phyloP scores from a whole-genome alignment of 2,888 invertebrate genomes.

The Eupithecia vulgata region DNA sequence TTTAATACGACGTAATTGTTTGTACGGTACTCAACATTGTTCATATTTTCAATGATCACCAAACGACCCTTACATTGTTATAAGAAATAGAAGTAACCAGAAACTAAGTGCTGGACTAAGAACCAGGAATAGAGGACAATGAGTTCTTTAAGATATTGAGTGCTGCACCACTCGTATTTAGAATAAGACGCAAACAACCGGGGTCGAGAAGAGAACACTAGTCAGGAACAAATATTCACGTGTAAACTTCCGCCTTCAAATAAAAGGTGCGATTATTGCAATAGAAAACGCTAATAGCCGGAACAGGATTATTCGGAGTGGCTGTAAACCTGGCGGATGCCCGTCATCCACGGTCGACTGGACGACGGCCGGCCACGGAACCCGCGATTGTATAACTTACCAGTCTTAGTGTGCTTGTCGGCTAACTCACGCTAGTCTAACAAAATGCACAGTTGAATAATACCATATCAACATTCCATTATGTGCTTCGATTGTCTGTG shows the following conservation, averaged over 20 bases:
- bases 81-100: not conserved
- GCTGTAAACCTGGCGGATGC: conserved; percentile 23
- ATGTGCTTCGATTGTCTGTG: conserved; percentile 69
- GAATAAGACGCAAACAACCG: not conserved
- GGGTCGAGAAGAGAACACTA: not conserved
- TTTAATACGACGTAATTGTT: conserved; percentile 6
- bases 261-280: conserved; percentile 6
- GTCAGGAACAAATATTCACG: not conserved
- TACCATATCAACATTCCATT: conserved; percentile 31
- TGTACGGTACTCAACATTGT: not conserved
- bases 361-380: conserved; percentile 11
- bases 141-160: not conserved
- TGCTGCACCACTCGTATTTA: not conserved
- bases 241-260: not conserved
- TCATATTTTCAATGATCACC: not conserved
- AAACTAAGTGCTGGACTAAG: not conserved
- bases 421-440: conserved; percentile 47
- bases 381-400: conserved; percentile 46
- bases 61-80: not conserved
- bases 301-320: conserved; percentile 23
- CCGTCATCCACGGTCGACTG: conserved; percentile 26
- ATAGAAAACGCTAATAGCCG: conserved; percentile 32
- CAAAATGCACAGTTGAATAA: conserved; percentile 50
- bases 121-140: not conserved
- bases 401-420: conserved; percentile 40